Conservation (phyloP, 2,797 vertebrate genomes). For the Alca torda region DNA sequence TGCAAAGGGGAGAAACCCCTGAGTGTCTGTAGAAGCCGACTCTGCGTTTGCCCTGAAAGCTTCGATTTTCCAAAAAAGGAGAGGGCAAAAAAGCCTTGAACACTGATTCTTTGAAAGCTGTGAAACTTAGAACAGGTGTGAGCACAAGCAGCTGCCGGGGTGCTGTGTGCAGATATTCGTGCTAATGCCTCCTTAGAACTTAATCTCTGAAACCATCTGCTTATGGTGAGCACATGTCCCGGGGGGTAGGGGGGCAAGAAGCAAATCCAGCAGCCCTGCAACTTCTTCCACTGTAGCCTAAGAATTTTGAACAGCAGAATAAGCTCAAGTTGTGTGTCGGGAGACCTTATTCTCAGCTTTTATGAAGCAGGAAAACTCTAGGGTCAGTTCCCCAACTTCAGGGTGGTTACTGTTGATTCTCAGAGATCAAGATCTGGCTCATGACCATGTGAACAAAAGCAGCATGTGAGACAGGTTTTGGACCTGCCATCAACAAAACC, state of each 20-base stretch:
- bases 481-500: background rate
- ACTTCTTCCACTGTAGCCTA: constrained; percentile 7
- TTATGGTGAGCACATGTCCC: constrained; percentile 65
- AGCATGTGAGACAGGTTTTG: background rate
- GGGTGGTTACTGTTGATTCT: background rate
- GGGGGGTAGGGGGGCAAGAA: background rate
- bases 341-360: background rate
- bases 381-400: background rate
- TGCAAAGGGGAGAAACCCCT: background rate
- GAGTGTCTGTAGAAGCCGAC: background rate
- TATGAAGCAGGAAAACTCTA: background rate
- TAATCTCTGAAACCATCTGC: constrained; percentile 75
- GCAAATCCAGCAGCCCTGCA: background rate
- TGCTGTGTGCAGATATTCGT: constrained; percentile 65
- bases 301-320: background rate
- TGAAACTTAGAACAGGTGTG: constrained; percentile 74
- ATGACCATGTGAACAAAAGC: background rate
- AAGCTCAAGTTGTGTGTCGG: background rate
- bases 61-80: constrained; percentile 47
- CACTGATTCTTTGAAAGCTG: constrained; percentile 74
- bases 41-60: constrained; percentile 10
- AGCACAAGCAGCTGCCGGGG: constrained; percentile 64
- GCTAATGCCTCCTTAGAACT: constrained; percentile 70
- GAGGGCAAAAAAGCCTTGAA: constrained; percentile 47
- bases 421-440: background rate